Evolutionary conservation across 1,140 invertebrate genomes (phyloP), one percentile per base, ranked within the genome.

Genomic region (Drosophila eugracilis): DNA sequence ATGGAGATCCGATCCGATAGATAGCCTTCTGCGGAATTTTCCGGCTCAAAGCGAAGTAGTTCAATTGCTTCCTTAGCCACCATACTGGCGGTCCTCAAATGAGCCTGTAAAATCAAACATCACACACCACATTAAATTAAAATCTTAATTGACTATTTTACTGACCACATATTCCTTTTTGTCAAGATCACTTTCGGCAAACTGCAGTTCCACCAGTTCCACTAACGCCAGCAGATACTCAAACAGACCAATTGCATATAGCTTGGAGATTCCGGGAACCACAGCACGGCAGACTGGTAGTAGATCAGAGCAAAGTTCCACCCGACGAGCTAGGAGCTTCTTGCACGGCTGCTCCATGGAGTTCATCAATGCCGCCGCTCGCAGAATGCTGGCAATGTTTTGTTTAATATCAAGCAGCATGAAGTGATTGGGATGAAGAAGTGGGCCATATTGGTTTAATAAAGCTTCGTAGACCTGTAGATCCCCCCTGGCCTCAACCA

Each of bases 181-280:
- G 37, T 53, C 21, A n/a, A 86, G 21, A 65, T 88, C 65, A 26
- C 76, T 55, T 39, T 90, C 67, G 21, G 72, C 58, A 55, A 88
- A 91, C 48, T 90, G 74, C 10, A 90, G 49, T 32, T 91, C 85
- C 0, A 94, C 93, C 7, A 96, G 86, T 62, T 95, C 93, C 12
- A 94, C 92, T 47, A 94, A 92, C 1, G 95, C 93, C 9, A 94
- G 92, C 75, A 96, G 94, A 52, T 96, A 92, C 92, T 97, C 95
- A 53, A 96, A 96, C 37, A 96, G 85, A 7, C 95, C 93, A 37
- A 96, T 94, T 34, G 94, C 95, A 94, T 91, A 83, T 75, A 93
- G 92, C 74, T 96, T 93, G 6, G 95, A 96, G 78, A 96, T 94
- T 47, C 96, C 96, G 0, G 96, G 96, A 34, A 96, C 95, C 1